Evolutionary conservation across 1,140 invertebrate species (phyloP).

Genomic region (Reticulitermes speratus): DNA sequence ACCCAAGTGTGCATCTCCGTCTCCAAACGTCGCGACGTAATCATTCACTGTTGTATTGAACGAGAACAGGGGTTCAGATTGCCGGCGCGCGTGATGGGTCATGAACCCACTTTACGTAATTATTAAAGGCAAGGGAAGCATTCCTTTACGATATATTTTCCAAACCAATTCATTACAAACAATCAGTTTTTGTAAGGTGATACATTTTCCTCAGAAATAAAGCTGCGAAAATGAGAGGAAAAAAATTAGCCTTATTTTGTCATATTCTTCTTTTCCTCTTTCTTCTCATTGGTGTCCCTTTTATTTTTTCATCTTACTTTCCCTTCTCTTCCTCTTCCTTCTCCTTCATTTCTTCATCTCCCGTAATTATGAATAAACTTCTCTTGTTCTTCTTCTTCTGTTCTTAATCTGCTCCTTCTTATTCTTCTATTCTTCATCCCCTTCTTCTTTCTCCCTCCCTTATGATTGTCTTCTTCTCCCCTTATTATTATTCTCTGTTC

Average conservation of each 20-base stretch:
- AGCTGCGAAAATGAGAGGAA: too few relatives aligned
- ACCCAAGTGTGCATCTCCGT: neutral
- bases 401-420: neutral
- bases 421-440: neutral
- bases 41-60: neutral
- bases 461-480: neutral
- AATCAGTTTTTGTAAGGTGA: too few relatives aligned
- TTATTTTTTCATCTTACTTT: neutral
- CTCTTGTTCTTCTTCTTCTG: neutral
- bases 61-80: too few relatives aligned
- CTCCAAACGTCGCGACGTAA: neutral
- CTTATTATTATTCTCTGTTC: neutral
- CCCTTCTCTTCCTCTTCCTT: neutral
- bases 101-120: too few relatives aligned
- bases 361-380: too few relatives aligned
- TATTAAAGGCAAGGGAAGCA: too few relatives aligned
- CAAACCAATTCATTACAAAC: too few relatives aligned
- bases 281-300: neutral
- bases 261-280: neutral
- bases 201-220: too few relatives aligned
- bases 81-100: too few relatives aligned
- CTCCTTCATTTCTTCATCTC: neutral
- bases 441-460: neutral
- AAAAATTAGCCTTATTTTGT: neutral
- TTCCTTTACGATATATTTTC: too few relatives aligned